Evolutionary conservation across 2,888 invertebrate genomes (phyloP).

Genomic region (Archaeoteleia sp.): DNA sequence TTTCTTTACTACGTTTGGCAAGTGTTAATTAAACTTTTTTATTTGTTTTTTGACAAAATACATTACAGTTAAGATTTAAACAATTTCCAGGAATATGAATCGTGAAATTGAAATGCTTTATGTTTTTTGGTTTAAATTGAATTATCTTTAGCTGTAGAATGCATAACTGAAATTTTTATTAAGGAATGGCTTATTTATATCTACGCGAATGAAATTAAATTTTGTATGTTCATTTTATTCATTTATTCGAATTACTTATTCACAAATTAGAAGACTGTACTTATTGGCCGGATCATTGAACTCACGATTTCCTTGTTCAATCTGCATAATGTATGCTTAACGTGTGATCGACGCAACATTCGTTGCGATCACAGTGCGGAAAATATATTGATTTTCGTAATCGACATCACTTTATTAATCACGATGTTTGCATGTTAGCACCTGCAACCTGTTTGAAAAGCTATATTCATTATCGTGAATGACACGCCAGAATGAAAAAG

Average conservation of each 20-base stretch:
- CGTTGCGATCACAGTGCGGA: slow-evolving; percentile 9
- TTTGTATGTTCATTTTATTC: too few species aligned
- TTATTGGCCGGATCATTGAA: slow-evolving; percentile 19
- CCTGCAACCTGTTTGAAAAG: slow-evolving; percentile 43
- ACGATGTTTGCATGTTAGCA: slow-evolving; percentile 38
- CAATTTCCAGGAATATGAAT: too few species aligned
- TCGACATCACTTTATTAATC: slow-evolving; percentile 33
- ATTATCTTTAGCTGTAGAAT: too few species aligned
- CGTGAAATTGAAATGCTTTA: too few species aligned
- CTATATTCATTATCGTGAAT: slow-evolving; percentile 37
- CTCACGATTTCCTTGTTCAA: slow-evolving; percentile 31
- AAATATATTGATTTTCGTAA: slow-evolving; percentile 39
- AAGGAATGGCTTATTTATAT: too few species aligned
- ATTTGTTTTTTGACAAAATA: too few species aligned
- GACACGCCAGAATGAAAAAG: slow-evolving; percentile 32
- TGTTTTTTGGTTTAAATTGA: too few species aligned
- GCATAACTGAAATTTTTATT: too few species aligned
- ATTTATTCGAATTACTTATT: slow-evolving; percentile 24
- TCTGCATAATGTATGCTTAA: slow-evolving; percentile 21
- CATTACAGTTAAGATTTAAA: too few species aligned
- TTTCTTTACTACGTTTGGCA: too few species aligned
- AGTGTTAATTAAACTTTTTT: too few species aligned
- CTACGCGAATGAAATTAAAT: too few species aligned
- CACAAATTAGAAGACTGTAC: slow-evolving; percentile 20
- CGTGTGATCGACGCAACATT: slow-evolving; percentile 1